Evolutionary conservation across 2,113 vertebrate species (phyloP), one percentile per base, ranked within the genome.

Genomic region (Odocoileus virginianus): DNA sequence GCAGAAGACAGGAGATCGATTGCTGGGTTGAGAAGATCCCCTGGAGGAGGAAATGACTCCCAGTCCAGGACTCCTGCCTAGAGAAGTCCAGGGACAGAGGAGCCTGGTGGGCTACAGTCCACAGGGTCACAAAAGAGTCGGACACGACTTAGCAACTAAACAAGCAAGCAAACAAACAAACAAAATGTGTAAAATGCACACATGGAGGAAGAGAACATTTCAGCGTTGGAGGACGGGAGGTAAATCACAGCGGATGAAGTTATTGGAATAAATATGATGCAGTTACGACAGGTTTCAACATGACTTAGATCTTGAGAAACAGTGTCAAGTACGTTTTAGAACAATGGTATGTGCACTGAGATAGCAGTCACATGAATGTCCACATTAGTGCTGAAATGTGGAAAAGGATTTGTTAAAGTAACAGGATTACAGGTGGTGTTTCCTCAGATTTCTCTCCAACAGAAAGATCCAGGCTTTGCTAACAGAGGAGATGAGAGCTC

Each of bases 1-100:
- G 71, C 71, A 4, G 71, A 40, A 76, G 71, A 15, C 71, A 0
- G 71, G 40, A 6, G 36, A 3, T 2, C 5, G 5, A 0, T 1
- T 6, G 0, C 21, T 27, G 71, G 21, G 14, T 14, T 27, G 71
- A 23, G 23, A 76, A 4, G 40, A 43, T 4, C 23, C 71, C 71
- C 71, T 15, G 71, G 71, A 76, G 71, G 40, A 27, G 40, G 71
- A 25, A 6, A 43, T 2, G 40, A 40, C 36, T 43, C 23, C 71
- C 40, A 27, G 40, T 27, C 71, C 40, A 43, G 40, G 67, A 23
- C 67, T 23, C n/a, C 67, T 23, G 67, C 67, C n/a, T 40, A 1
- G n/a, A 36, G 21, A 76, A 76, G 21, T 14, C 71, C 40, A 43
- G 36, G 6, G 36, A 27, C 40, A 43, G 71, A 76, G 71, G 12